Base-by-base conservation (phyloP, 2,888 invertebrate genomes). In the Ornithoptera alexandrae region DNA sequence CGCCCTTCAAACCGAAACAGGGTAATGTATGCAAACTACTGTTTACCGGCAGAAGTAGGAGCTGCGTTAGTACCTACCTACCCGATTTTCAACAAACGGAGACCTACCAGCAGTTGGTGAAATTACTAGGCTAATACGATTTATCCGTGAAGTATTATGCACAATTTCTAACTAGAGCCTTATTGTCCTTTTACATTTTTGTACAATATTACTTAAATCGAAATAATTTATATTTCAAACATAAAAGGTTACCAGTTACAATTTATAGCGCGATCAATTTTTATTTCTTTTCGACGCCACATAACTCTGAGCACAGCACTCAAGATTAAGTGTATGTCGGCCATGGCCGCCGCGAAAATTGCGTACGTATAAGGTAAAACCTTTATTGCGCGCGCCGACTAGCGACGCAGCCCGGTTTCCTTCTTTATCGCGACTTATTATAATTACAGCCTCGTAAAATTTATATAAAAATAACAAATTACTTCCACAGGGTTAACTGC, bases 241-340 rank as follows among this genome's bases (percentile, higher is more conserved):
- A 22, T 57, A 57, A 61, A 42, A 22, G 18, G 50, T 56, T 64
- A 65, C 42, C 30, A 62, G 63, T 12, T 39, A 24, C 30, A 22
- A 36, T 65, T 64, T 42, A 65, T 61, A 60, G 36, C 64, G 22
- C 39, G 53, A 24, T 65, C 36, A 56, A 30, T 61, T 69, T 69
- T 69, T 59, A 66, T 46, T 56, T 65, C 53, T 42, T 6, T 6
- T 20, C 59, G 22, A 36, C n/a, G 46, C 20, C 46, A 68, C 59
- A 56, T 69, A 65, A 65, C 64, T 61, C 24, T 10, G 30, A 30
- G 30, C 30, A 10, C 50, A 24, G 56, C n/a, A 56, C 20, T 59
- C 53, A 65, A 70, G 65, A 65, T 65, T 62, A 59, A 62, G 58
- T 69, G 42, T 46, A 70, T 70, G 46, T 59, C 65, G 69, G 69